Percentiles rank a stretch among this genome's conserved stretches.
phyloP scores from a whole-genome alignment of 2,797 vertebrate species.

The Enteromius treurensis region DNA sequence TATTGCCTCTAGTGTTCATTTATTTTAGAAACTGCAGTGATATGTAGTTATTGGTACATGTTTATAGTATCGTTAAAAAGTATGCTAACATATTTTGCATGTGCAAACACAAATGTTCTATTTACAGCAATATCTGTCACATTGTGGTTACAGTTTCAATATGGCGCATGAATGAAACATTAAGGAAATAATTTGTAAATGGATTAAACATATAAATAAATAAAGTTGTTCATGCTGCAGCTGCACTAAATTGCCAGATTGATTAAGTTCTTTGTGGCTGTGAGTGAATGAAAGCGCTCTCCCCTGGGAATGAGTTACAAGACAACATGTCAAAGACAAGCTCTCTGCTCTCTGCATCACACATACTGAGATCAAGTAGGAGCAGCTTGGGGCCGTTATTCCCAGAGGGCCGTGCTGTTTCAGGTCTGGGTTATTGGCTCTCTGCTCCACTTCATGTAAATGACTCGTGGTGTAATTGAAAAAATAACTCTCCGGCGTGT shows the following conservation, averaged over 20 bases:
- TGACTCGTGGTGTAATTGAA: slow-evolving; percentile 79
- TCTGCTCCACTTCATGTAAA: slow-evolving; percentile 72
- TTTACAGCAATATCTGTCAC: background rate
- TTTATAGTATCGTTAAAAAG: background rate
- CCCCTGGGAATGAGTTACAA: slow-evolving; percentile 76
- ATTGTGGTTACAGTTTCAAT: background rate
- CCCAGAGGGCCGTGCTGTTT: slow-evolving; percentile 63
- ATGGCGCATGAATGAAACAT: slow-evolving; percentile 12
- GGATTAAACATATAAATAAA: slow-evolving; percentile 44
- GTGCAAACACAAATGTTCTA: background rate
- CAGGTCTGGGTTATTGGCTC: slow-evolving; percentile 63
- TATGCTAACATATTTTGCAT: background rate
- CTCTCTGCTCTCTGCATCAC: slow-evolving; percentile 32
- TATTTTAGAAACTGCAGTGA: too few relatives aligned
- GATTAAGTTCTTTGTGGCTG: slow-evolving; percentile 80
- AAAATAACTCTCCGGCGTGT: slow-evolving; percentile 74
- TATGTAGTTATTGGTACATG: too few relatives aligned
- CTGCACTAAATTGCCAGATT: slow-evolving; percentile 78
- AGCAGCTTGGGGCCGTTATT: slow-evolving; percentile 58
- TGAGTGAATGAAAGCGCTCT: slow-evolving; percentile 74
- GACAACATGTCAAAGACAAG: slow-evolving; percentile 68
- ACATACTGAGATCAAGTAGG: slow-evolving; percentile 44
- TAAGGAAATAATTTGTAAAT: slow-evolving; percentile 29
- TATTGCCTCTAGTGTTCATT: too few relatives aligned
- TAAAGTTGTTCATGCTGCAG: slow-evolving; percentile 55